Evolutionary conservation across 2,113 vertebrate species (phyloP).

Genomic region (Archilochus colubris): DNA sequence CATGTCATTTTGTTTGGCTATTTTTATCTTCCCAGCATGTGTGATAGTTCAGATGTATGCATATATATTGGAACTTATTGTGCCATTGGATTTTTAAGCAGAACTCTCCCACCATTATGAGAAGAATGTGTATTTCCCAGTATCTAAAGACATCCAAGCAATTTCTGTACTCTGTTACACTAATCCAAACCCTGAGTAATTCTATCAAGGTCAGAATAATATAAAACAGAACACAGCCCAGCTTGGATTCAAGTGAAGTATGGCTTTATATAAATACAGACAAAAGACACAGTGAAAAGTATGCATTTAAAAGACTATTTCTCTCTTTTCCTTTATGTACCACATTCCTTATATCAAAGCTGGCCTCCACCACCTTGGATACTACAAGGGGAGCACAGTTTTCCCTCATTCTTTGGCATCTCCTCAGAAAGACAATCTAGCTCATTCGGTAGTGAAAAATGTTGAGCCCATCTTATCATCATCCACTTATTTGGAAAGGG

Average conservation of each 20-base stretch:
- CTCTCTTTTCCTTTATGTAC: neutral
- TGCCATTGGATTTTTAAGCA: conserved; percentile 62
- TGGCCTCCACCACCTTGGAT: neutral
- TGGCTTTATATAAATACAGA: neutral
- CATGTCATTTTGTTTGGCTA: conserved; percentile 24
- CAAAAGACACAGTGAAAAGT: neutral
- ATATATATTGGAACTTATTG: conserved; percentile 67
- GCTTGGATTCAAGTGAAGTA: neutral
- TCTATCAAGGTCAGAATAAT: conserved; percentile 55
- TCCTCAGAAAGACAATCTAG: neutral
- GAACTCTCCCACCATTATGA: conserved; percentile 37
- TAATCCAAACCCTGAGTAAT: conserved; percentile 9
- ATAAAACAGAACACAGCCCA: conserved; percentile 23
- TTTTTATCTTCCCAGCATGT: conserved; percentile 45
- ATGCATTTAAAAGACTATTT: neutral
- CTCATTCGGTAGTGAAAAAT: neutral
- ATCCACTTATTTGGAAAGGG: neutral
- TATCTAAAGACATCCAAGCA: conserved; percentile 41
- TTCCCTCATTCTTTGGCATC: neutral
- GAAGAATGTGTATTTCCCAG: conserved; percentile 37
- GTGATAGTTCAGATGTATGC: conserved; percentile 48
- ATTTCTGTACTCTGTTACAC: conserved; percentile 27
- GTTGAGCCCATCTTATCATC: neutral
- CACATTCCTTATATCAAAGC: neutral
- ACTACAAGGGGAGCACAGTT: neutral